These are phyloP conservation scores for Condylostylus longicornis DNA, from an alignment of 1,140 invertebrate genomes.

Conservation along the genomic window DNA sequence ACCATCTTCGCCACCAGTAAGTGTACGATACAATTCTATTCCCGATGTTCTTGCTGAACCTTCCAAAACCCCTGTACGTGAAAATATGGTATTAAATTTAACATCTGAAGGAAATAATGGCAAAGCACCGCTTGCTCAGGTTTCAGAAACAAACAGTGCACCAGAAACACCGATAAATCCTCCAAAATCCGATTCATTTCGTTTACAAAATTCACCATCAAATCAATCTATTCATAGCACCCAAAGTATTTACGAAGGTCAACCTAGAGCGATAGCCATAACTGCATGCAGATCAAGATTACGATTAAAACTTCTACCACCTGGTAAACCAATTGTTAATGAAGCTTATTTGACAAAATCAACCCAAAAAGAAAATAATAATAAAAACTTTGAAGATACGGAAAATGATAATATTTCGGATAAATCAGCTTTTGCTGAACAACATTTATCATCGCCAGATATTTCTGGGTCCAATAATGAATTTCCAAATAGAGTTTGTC, in stretches of 20 bases:
- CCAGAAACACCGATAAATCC: conserved; percentile 25
- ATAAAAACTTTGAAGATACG: no score
- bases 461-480: conserved; percentile 13
- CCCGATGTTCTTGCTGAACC: conserved; percentile 20
- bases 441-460: conserved; percentile 31
- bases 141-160: conserved; percentile 24
- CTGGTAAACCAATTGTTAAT: conserved; percentile 16
- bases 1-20: conserved; percentile 25
- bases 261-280: conserved; percentile 26
- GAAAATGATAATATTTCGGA: conserved; percentile 8
- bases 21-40: conserved; percentile 29
- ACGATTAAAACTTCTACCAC: conserved; percentile 26
- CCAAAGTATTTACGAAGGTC: conserved; percentile 16
- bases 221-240: conserved; percentile 14
- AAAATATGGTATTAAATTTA: conserved; percentile 25
- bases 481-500: conserved; percentile 8
- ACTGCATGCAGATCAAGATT: conserved; percentile 27
- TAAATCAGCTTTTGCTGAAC: conserved; percentile 22
- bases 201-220: conserved; percentile 16
- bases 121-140: conserved; percentile 12
- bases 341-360: conserved; percentile 5
- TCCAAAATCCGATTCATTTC: conserved; percentile 9
- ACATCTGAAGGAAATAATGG: conserved; percentile 14
- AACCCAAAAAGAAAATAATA: no score
- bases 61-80: no score